Evolutionary conservation across 2,888 invertebrate species (phyloP), one percentile per base, ranked within the genome.

Genomic region (Augiades crinisus): DNA sequence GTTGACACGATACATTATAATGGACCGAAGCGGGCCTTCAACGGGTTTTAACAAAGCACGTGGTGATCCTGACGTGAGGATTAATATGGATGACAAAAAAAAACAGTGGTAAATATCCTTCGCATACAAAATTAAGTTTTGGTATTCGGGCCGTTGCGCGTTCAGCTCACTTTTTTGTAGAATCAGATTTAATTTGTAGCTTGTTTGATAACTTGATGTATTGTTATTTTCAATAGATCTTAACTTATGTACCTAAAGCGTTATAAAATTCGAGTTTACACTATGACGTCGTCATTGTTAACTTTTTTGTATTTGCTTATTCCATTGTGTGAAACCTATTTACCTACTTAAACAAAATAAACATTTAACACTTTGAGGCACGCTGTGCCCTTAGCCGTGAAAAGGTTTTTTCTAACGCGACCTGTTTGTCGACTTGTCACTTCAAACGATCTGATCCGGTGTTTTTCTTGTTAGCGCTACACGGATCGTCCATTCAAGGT

Each of bases 1-100:
- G 85, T 82, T 88, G 88, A 88, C 89, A 87, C 86, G 83, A 85
- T 81, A 83, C 85, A 84, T 87, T 88, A 88, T 84, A 87, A 87
- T 84, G 87, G 87, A 72, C 78, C 76, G 75, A 63, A 76, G 74
- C 76, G 71, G 68, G 74, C 65, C 75, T 80, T 82, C 86, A 81
- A 84, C 83, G 78, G 81, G 81, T 80, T 83, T 81, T 78, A 83
- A 87, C 85, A 86, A 87, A 85, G 85, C 86, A 85, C 83, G 85
- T 83, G 83, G 86, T 81, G 81, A 78, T 85, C 81, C 78, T 86
- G 87, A 88, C 87, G 78, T 79, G 81, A 78, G 85, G 87, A 88
- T 88, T 88, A 88, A 88, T 86, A 84, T 78, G 78, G 78, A 81
- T 65, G 79, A 84, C 83, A 85, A 86, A 87, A 81, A 86, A 69